phyloP scores from a whole-genome alignment of 2,113 vertebrate species.

The Arizona elegans region DNA sequence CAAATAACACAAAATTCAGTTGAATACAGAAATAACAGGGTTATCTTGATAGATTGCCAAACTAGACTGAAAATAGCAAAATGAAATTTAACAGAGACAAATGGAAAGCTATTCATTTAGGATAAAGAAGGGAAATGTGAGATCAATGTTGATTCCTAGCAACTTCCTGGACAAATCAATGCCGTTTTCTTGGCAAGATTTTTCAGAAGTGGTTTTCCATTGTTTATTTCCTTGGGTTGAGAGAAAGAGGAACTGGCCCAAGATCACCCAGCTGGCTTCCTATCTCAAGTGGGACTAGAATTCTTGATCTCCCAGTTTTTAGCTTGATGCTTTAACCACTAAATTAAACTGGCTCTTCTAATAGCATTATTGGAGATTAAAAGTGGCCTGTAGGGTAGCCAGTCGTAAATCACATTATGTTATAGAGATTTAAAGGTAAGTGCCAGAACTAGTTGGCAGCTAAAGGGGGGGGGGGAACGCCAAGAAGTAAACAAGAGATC shows the following conservation, averaged over 20 bases:
- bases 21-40: not conserved
- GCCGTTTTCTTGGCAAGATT: not conserved
- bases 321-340: not conserved
- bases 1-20: not conserved
- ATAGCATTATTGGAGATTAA: not conserved
- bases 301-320: not conserved
- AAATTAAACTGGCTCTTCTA: not conserved
- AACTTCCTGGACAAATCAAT: not conserved
- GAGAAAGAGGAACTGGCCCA: not conserved
- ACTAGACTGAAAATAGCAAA: not conserved
- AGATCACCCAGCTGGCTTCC: not conserved
- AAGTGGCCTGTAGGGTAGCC: not conserved
- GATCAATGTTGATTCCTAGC: not conserved
- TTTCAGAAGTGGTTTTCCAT: not conserved
- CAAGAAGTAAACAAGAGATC: slow-evolving; percentile 13
- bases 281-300: not conserved
- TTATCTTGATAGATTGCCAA: not conserved
- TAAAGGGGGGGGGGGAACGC: not conserved
- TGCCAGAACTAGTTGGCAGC: not conserved
- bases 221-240: not conserved
- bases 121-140: not conserved
- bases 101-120: not conserved
- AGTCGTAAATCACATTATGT: not conserved
- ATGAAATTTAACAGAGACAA: not conserved
- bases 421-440: slow-evolving; percentile 13